These are phyloP conservation scores for Stratiolaelaps scimitus DNA, from an alignment of 1,140 invertebrate species.

Conservation along the genomic window DNA sequence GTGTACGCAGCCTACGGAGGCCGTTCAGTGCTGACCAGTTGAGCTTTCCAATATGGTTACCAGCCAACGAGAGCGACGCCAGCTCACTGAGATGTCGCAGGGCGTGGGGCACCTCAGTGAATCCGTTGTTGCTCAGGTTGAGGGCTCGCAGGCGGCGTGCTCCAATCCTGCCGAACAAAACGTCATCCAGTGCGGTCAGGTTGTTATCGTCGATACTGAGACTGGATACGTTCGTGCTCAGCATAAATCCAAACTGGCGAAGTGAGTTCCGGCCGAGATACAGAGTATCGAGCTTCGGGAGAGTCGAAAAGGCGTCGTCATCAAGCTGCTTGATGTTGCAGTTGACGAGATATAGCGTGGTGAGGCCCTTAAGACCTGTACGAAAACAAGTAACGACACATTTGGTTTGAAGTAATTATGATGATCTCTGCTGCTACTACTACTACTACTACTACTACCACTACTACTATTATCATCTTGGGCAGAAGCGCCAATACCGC, in stretches of 20 bases:
- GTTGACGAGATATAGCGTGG: conserved; percentile 3
- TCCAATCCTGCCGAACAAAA: conserved; percentile 4
- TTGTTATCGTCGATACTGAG: conserved; percentile 23
- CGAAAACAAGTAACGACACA: background rate
- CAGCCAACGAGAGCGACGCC: conserved; percentile 2
- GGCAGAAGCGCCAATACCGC: too few relatives aligned
- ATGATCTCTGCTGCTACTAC: background rate
- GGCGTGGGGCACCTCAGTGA: background rate
- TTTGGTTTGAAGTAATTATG: background rate
- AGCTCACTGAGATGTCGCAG: conserved; percentile 13
- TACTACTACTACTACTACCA: too few relatives aligned
- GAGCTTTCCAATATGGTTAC: conserved; percentile 21
- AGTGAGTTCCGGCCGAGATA: conserved; percentile 6
- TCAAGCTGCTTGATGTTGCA: conserved; percentile 21
- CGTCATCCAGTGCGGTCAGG: conserved; percentile 17
- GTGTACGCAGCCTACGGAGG: background rate
- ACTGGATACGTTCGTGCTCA: conserved; percentile 7
- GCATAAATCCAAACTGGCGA: conserved; percentile 9
- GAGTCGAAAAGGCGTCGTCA: background rate
- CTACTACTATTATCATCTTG: too few relatives aligned
- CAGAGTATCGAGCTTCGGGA: conserved; percentile 4
- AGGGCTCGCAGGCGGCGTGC: conserved; percentile 1
- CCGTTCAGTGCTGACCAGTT: conserved; percentile 15
- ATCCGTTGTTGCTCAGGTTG: conserved; percentile 21
- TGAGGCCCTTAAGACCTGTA: conserved; percentile 20